These are phyloP conservation scores for Dendroctonus ponderosae DNA, from an alignment of 1,140 invertebrate genomes.

Conservation along the genomic window DNA sequence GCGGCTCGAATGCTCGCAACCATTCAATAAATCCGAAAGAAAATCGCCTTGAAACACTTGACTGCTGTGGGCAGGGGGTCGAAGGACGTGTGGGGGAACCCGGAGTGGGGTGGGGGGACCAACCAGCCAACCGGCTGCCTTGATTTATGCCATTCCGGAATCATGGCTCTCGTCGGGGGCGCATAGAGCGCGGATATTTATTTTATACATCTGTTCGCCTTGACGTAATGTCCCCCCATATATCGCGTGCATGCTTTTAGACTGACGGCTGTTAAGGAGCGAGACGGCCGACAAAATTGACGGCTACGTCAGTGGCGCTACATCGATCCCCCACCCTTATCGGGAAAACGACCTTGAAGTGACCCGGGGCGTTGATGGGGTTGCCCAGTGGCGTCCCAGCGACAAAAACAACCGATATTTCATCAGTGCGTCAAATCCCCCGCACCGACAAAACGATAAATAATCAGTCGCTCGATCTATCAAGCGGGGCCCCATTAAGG, in stretches of 20 bases:
- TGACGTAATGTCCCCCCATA: slow-evolving; percentile 55
- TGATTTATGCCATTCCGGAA: slow-evolving; percentile 55
- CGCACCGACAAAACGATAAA: too few species aligned
- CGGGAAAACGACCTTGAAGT: too few species aligned
- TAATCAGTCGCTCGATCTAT: slow-evolving; percentile 23
- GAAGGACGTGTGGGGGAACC: slow-evolving; percentile 17
- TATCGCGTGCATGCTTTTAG: slow-evolving; percentile 55
- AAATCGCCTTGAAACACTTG: slow-evolving; percentile 32
- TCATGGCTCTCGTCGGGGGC: slow-evolving; percentile 51
- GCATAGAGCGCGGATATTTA: slow-evolving; percentile 54
- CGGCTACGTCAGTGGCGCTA: slow-evolving; percentile 34
- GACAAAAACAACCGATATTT: slow-evolving; percentile 34
- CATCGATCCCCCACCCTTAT: too few species aligned
- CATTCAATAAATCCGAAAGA: slow-evolving; percentile 33
- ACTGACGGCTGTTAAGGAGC: slow-evolving; percentile 53
- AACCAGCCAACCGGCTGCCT: slow-evolving; percentile 40
- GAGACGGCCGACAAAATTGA: slow-evolving; percentile 41
- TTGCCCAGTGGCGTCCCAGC: slow-evolving; percentile 37
- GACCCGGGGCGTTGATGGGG: slow-evolving; percentile 24
- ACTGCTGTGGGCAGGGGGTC: slow-evolving; percentile 13
- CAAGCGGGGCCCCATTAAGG: slow-evolving; percentile 13
- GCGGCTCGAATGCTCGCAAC: not conserved
- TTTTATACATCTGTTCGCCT: slow-evolving; percentile 56
- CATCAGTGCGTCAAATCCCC: too few species aligned
- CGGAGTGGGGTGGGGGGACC: slow-evolving; percentile 8